Percentiles rank a stretch among this genome's conserved stretches.
phyloP scores from a whole-genome alignment of 2,888 invertebrate genomes.

The Clitarchus hookeri region DNA sequence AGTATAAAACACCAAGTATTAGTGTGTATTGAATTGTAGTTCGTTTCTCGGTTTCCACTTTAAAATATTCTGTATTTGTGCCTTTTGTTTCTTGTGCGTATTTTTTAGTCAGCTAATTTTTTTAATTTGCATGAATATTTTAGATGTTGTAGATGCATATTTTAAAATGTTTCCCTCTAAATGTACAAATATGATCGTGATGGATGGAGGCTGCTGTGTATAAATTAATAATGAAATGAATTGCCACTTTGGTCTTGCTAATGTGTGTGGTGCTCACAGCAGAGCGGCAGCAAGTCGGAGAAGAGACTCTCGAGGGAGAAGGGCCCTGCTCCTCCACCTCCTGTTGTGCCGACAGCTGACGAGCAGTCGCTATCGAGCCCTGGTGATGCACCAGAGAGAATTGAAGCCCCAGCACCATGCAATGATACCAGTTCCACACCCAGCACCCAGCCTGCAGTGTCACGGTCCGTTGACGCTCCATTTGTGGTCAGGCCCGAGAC shows the following conservation, averaged over 20 bases:
- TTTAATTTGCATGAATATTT: too few relatives aligned
- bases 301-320: conserved; percentile 68
- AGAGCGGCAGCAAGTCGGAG: conserved; percentile 45
- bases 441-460: not conserved
- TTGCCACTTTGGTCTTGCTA: not conserved
- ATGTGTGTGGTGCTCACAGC: conserved; percentile 26
- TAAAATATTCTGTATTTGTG: too few relatives aligned
- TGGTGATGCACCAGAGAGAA: not conserved
- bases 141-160: too few relatives aligned
- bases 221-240: too few relatives aligned
- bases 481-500: conserved; percentile 5
- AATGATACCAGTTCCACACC: not conserved
- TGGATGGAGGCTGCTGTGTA: too few relatives aligned
- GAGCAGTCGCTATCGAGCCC: not conserved
- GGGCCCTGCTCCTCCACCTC: conserved; percentile 79
- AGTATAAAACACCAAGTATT: too few relatives aligned
- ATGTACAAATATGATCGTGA: too few relatives aligned
- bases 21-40: too few relatives aligned
- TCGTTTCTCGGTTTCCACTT: too few relatives aligned
- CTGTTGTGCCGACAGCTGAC: conserved; percentile 46
- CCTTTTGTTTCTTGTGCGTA: too few relatives aligned
- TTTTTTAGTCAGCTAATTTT: too few relatives aligned
- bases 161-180: too few relatives aligned
- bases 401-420: not conserved
- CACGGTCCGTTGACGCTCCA: not conserved